These are phyloP conservation scores for Leptopilina myrica DNA, from an alignment of 2,888 invertebrate species.

Conservation along the genomic window DNA sequence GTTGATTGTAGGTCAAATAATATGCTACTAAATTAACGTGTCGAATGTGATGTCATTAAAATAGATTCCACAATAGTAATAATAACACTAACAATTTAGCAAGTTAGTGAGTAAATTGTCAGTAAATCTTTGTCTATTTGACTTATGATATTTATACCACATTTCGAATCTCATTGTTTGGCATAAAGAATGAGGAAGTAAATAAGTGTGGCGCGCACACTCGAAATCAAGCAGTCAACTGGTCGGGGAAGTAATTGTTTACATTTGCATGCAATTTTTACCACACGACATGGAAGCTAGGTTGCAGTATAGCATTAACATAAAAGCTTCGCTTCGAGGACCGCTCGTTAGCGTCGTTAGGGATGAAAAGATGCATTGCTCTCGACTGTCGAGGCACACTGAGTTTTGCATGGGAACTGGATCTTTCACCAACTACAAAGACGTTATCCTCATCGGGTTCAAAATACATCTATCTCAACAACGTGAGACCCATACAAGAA, in stretches of 20 bases:
- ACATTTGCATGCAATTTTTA: conserved; percentile 70
- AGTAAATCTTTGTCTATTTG: too few species aligned
- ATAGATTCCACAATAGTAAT: too few species aligned
- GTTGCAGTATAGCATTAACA: conserved; percentile 60
- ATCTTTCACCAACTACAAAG: neutral
- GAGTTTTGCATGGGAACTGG: neutral
- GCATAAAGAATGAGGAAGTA: neutral
- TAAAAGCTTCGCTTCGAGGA: conserved; percentile 55
- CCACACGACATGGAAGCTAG: conserved; percentile 38
- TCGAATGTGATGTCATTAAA: too few species aligned
- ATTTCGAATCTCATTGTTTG: neutral
- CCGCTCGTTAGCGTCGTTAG: conserved; percentile 69
- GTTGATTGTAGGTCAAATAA: too few species aligned
- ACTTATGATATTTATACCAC: neutral
- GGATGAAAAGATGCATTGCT: conserved; percentile 52
- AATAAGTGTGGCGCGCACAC: conserved; percentile 4
- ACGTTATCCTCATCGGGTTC: neutral
- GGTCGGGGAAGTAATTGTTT: conserved; percentile 65
- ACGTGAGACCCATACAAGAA: neutral
- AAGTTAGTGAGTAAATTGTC: too few species aligned
- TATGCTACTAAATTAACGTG: too few species aligned
- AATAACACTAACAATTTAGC: too few species aligned
- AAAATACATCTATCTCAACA: neutral
- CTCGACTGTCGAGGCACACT: neutral
- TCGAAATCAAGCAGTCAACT: conserved; percentile 17